These are phyloP conservation scores for Drosophila aff. DNA, from an alignment of 1,140 invertebrate genomes.

Conservation along the genomic window DNA sequence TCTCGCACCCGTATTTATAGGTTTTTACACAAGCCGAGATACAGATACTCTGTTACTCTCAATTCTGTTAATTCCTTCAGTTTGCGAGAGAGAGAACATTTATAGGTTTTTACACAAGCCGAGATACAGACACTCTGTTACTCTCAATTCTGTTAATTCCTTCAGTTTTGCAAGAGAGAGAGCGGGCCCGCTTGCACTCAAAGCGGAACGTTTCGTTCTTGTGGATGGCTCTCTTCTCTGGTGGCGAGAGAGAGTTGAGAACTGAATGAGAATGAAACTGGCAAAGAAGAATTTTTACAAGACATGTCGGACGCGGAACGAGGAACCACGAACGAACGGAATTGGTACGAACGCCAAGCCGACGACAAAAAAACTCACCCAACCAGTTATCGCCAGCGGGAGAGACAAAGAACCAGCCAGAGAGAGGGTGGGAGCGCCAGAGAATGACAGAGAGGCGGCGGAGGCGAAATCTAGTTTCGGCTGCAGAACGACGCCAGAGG, in stretches of 20 bases:
- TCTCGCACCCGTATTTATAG: constrained; percentile 1
- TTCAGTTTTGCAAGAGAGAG: too few relatives aligned
- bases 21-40: neutral
- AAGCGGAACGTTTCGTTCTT: constrained; percentile 5
- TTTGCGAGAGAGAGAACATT: neutral
- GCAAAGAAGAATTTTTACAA: constrained; percentile 73
- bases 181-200: neutral
- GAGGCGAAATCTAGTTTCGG: constrained; percentile 77
- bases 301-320: constrained; percentile 42
- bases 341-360: constrained; percentile 46
- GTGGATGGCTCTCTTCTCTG: neutral
- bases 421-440: constrained; percentile 29
- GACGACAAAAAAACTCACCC: constrained; percentile 68
- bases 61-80: too few relatives aligned
- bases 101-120: neutral
- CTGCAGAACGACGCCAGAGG: constrained; percentile 56
- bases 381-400: constrained; percentile 69
- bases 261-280: constrained; percentile 74
- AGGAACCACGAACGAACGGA: constrained; percentile 36
- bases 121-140: too few relatives aligned
- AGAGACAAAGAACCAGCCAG: constrained; percentile 63
- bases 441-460: constrained; percentile 32
- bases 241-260: constrained; percentile 57
- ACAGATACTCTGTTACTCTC: too few relatives aligned
- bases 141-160: too few relatives aligned